Percentiles rank a stretch among this genome's conserved stretches.
Evolutionary conservation across 2,113 vertebrate species (phyloP).

Genomic region (Capreolus pygargus): DNA sequence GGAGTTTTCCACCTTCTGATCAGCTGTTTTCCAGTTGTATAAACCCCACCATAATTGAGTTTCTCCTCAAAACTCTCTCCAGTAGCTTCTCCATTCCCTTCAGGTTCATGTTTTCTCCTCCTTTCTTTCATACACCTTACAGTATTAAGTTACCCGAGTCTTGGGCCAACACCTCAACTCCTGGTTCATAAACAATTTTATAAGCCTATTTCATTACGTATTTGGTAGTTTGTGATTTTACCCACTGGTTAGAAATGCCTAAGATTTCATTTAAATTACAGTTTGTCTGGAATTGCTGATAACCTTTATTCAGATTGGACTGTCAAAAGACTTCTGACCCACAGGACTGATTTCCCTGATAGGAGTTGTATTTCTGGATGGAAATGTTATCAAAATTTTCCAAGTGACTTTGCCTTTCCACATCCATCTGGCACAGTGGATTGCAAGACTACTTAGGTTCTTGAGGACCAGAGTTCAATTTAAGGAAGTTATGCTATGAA

Average conservation of each 20-base stretch:
- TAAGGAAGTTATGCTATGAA: not conserved
- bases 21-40: no score
- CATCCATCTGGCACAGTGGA: not conserved
- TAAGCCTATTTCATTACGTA: not conserved
- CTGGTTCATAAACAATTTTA: not conserved
- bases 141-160: not conserved
- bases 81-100: not conserved
- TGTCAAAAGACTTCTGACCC: not conserved
- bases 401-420: not conserved
- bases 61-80: not conserved
- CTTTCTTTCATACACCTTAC: not conserved
- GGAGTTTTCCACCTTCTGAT: not conserved
- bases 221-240: not conserved
- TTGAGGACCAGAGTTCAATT: not conserved
- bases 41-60: no score
- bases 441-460: not conserved
- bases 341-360: not conserved
- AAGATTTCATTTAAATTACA: not conserved
- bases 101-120: not conserved
- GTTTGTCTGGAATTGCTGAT: not conserved
- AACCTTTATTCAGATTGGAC: not conserved
- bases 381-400: not conserved
- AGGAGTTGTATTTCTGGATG: not conserved
- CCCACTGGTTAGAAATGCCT: not conserved
- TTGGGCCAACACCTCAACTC: not conserved